Percentiles rank a stretch among this genome's conserved stretches.
Evolutionary conservation across 2,888 invertebrate species (phyloP).

Genomic region (Watsonalla cultraria): DNA sequence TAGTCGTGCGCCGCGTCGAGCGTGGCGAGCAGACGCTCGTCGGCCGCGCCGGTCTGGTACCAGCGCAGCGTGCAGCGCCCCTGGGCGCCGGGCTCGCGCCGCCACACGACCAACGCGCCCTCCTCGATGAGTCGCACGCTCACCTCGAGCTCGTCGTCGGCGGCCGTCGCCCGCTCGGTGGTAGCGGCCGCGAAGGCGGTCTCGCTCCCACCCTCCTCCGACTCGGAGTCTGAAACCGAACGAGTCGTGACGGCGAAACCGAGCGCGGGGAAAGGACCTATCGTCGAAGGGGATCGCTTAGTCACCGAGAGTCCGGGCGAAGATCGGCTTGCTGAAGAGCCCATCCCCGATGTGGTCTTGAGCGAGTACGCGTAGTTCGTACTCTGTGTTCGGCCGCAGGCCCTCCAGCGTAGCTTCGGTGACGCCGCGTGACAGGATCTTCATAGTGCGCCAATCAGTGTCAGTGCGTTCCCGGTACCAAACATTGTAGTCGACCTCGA

Average conservation of each 20-base stretch:
- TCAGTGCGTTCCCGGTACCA: slow-evolving; percentile 90
- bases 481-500: slow-evolving; percentile 88
- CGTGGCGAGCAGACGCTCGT: slow-evolving; percentile 80
- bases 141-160: slow-evolving; percentile 82
- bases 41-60: slow-evolving; percentile 81
- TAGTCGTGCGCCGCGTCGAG: slow-evolving; percentile 85
- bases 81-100: slow-evolving; percentile 66
- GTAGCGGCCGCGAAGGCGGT: slow-evolving; percentile 26
- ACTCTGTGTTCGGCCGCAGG: slow-evolving; percentile 86
- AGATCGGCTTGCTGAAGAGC: slow-evolving; percentile 91
- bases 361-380: slow-evolving; percentile 94
- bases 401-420: slow-evolving; percentile 89
- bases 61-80: slow-evolving; percentile 83
- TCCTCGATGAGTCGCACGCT: slow-evolving; percentile 84
- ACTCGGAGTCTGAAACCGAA: slow-evolving; percentile 14
- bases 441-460: slow-evolving; percentile 91
- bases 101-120: slow-evolving; percentile 88
- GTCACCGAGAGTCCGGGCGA: slow-evolving; percentile 82
- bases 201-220: slow-evolving; percentile 22
- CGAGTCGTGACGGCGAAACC: neutral
- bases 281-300: neutral
- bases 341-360: slow-evolving; percentile 92
- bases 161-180: slow-evolving; percentile 56
- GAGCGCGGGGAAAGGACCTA: neutral
- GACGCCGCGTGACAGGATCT: slow-evolving; percentile 83